These are phyloP conservation scores for Orchesellides sinensis DNA, from an alignment of 2,888 invertebrate genomes.

Conservation along the genomic window DNA sequence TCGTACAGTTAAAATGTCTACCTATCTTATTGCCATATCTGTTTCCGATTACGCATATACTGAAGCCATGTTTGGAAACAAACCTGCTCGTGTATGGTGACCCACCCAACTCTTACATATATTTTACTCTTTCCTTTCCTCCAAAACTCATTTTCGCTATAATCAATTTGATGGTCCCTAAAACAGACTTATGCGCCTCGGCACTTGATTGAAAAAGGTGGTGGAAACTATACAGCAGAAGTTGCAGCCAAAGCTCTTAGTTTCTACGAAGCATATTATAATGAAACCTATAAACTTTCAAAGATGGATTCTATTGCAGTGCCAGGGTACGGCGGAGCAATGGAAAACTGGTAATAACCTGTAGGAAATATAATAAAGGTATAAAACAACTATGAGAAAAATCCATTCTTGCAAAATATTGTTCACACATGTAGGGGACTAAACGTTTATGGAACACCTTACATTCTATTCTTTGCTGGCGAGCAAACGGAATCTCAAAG, in stretches of 20 bases:
- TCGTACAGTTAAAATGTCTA: constrained; percentile 58
- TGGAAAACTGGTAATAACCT: constrained; percentile 35
- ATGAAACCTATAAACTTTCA: constrained; percentile 45
- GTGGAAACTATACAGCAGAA: constrained; percentile 54
- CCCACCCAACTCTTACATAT: too few species aligned
- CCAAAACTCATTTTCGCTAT: too few species aligned
- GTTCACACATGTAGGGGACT: constrained; percentile 27
- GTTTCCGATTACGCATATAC: constrained; percentile 57
- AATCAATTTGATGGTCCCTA: too few species aligned
- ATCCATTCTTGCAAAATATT: background rate
- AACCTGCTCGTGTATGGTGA: constrained; percentile 43
- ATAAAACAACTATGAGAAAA: background rate
- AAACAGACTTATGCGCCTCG: constrained; percentile 46
- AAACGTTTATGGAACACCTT: constrained; percentile 43
- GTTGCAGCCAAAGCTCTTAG: constrained; percentile 47
- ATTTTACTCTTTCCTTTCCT: too few species aligned
- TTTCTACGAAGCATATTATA: constrained; percentile 58
- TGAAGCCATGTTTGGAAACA: constrained; percentile 19
- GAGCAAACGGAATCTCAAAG: constrained; percentile 42
- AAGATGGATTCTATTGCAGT: constrained; percentile 68
- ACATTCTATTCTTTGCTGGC: constrained; percentile 26
- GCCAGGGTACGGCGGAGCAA: constrained; percentile 49
- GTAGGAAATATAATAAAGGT: background rate
- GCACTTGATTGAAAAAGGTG: constrained; percentile 40
- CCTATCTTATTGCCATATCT: constrained; percentile 61